Conservation (phyloP, 35 echinoderm and acorn worm species). For the Anneissia japonica region DNA sequence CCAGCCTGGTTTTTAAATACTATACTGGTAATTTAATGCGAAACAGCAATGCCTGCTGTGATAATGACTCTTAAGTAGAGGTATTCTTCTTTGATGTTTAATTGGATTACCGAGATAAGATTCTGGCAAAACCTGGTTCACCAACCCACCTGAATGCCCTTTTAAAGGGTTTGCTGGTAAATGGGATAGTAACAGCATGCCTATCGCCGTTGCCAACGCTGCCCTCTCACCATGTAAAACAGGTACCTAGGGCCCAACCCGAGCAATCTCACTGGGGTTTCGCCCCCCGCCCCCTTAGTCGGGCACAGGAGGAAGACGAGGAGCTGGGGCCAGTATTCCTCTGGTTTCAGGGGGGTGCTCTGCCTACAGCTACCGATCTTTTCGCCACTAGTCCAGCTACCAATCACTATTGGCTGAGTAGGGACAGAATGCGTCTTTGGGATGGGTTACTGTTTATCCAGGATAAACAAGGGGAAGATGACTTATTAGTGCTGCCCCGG, state of each 20-base stretch:
- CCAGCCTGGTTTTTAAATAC: too few relatives aligned
- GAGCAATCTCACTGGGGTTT: neutral
- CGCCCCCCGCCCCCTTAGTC: neutral
- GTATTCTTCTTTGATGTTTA: too few relatives aligned
- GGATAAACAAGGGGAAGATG: conserved; percentile 11
- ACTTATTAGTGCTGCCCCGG: neutral
- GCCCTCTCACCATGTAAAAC: too few relatives aligned
- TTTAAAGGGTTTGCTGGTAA: conserved; percentile 15
- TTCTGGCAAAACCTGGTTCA: conserved; percentile 24
- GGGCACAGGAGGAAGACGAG: conserved; percentile 17
- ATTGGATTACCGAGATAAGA: too few relatives aligned
- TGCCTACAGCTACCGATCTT: neutral
- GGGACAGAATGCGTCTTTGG: conserved; percentile 6
- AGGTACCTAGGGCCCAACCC: neutral
- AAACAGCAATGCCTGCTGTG: too few relatives aligned
- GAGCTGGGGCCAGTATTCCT: neutral
- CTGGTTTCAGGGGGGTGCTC: conserved; percentile 17
- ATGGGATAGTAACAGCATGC: conserved; percentile 42
- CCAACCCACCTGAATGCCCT: conserved; percentile 19
- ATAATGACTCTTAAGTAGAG: too few relatives aligned
- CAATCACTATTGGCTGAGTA: conserved; percentile 34
- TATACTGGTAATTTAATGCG: too few relatives aligned
- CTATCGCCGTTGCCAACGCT: neutral
- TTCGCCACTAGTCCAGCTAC: neutral
- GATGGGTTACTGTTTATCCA: conserved; percentile 7